A percentile compares a stretch with the other conserved stretches of the same genome.
phyloP scores from a whole-genome alignment of 1,140 invertebrate species.

The Frieseomelitta varia region DNA sequence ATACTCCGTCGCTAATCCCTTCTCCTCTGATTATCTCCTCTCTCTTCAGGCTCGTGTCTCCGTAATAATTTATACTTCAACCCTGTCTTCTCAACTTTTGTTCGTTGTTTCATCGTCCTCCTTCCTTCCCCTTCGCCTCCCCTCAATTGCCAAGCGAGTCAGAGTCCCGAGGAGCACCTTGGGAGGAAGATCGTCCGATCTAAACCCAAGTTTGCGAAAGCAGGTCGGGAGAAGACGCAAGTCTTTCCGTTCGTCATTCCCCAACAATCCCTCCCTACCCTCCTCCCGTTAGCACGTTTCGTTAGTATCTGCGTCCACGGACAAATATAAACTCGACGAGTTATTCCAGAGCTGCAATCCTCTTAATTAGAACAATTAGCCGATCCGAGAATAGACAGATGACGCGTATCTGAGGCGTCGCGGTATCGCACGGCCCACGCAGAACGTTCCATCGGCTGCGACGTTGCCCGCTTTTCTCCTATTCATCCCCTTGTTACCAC shows the following conservation, averaged over 20 bases:
- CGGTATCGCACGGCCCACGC: constrained; percentile 20
- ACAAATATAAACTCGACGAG: constrained; percentile 75
- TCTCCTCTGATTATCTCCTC: neutral
- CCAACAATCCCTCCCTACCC: neutral
- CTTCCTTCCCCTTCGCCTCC: neutral
- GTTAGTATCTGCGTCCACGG: constrained; percentile 41
- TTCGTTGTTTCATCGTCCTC: neutral
- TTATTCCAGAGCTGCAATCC: constrained; percentile 76
- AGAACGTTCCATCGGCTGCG: too few relatives aligned
- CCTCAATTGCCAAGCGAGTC: constrained; percentile 47
- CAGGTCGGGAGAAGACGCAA: neutral
- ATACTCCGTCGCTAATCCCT: neutral
- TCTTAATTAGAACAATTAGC: constrained; percentile 80
- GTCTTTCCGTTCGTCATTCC: too few relatives aligned
- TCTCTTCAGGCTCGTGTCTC: neutral
- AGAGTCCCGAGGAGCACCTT: neutral
- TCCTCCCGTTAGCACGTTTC: constrained; percentile 3
- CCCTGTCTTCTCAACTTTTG: neutral
- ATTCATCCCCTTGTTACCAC: neutral
- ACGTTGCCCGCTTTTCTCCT: neutral
- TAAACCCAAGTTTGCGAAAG: constrained; percentile 17
- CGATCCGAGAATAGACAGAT: constrained; percentile 74
- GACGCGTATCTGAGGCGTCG: constrained; percentile 44
- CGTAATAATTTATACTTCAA: neutral
- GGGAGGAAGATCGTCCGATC: constrained; percentile 25